A percentile compares a stretch with the other conserved stretches of the same genome.
These are phyloP conservation scores for Cynoglossus semilaevis DNA, from an alignment of 2,113 vertebrate genomes.

Conservation along the genomic window DNA sequence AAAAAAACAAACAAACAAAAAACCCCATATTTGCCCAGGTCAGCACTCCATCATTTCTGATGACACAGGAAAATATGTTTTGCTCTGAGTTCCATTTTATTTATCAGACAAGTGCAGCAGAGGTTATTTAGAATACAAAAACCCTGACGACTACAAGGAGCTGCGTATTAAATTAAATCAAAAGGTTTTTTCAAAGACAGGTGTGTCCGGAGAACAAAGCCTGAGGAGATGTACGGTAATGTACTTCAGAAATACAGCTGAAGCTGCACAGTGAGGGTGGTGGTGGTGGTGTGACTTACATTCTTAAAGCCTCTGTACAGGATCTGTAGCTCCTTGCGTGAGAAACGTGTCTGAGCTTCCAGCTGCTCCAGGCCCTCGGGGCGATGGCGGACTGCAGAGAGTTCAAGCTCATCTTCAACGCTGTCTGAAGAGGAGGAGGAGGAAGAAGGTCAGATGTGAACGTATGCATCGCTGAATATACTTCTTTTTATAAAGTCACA, in stretches of 20 bases:
- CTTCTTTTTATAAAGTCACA: neutral
- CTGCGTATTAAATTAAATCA: constrained; percentile 14
- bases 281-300: constrained; percentile 74
- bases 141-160: too few species aligned
- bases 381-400: constrained; percentile 92
- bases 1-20: too few species aligned
- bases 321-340: constrained; percentile 98
- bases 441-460: constrained; percentile 30
- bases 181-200: constrained; percentile 18
- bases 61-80: too few species aligned
- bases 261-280: neutral
- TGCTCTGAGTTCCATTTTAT: too few species aligned
- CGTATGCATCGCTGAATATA: constrained; percentile 3
- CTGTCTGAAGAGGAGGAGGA: constrained; percentile 81
- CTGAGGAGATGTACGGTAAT: neutral
- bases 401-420: constrained; percentile 97
- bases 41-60: too few species aligned
- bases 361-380: constrained; percentile 93
- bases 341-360: constrained; percentile 95
- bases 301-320: constrained; percentile 99
- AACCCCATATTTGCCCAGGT: too few species aligned
- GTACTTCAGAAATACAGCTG: neutral
- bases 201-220: constrained; percentile 14
- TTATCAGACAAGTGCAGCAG: too few species aligned
- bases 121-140: too few species aligned